A percentile compares a stretch with the other conserved stretches of the same genome.
These are phyloP conservation scores for Automeris io DNA, from an alignment of 2,888 invertebrate species.

Conservation along the genomic window DNA sequence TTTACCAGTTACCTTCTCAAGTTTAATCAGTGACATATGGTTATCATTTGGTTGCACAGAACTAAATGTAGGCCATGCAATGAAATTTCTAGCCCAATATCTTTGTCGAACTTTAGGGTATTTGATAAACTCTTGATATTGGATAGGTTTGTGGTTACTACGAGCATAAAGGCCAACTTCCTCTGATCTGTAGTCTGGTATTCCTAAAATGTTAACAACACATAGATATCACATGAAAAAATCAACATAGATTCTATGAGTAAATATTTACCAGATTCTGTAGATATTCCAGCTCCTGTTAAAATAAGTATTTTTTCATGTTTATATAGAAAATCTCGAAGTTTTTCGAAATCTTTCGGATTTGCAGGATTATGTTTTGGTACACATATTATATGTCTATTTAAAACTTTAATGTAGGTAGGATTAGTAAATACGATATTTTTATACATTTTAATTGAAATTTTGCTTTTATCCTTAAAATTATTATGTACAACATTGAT, in stretches of 20 bases:
- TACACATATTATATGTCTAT: conserved; percentile 67
- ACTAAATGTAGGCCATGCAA: conserved; percentile 94
- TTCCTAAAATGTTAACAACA: conserved; percentile 74
- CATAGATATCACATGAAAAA: neutral
- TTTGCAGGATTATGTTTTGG: conserved; percentile 84
- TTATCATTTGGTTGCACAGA: conserved; percentile 85
- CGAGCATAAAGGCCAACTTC: conserved; percentile 94
- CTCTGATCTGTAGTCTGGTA: conserved; percentile 96
- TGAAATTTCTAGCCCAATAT: conserved; percentile 97
- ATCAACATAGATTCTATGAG: conserved; percentile 2
- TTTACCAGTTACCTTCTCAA: conserved; percentile 77
- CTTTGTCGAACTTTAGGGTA: conserved; percentile 82
- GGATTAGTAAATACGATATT: no score
- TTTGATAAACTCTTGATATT: conserved; percentile 89
- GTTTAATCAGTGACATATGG: conserved; percentile 83
- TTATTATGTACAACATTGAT: no score
- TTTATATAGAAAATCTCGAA: conserved; percentile 78
- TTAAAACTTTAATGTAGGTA: conserved; percentile 20
- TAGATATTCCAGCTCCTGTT: conserved; percentile 97
- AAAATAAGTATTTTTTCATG: conserved; percentile 81
- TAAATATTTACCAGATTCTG: conserved; percentile 85
- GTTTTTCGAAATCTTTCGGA: conserved; percentile 72
- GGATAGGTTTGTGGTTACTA: conserved; percentile 88
- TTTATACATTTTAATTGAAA: no score
- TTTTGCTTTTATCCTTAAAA: no score